Evolutionary conservation across 2,113 vertebrate species (phyloP).

Genomic region (Silurus asotus): DNA sequence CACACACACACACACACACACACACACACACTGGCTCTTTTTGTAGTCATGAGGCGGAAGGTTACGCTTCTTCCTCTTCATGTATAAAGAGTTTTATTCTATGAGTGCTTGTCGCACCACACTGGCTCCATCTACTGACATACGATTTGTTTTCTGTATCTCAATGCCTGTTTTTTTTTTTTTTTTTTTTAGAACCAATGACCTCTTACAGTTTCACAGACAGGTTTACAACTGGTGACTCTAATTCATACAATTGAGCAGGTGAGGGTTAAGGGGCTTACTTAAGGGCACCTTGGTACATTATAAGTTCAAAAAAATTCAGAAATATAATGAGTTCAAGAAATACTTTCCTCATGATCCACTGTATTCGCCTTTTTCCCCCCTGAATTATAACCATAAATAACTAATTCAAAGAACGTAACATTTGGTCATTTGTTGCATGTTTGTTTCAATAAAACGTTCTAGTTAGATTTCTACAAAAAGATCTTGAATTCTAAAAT

Average conservation of each 20-base stretch:
- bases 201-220: background rate
- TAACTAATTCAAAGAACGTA: no score
- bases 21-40: background rate
- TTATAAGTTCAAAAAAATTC: background rate
- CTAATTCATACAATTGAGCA: no score
- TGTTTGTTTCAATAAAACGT: background rate
- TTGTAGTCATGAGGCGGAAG: no score
- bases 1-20: no score
- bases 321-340: background rate
- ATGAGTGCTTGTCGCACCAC: background rate
- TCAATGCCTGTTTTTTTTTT: background rate
- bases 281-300: no score
- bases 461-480: background rate
- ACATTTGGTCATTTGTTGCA: background rate
- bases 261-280: no score
- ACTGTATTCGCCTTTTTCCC: no score
- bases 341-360: background rate
- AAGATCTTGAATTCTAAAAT: background rate
- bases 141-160: background rate
- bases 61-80: no score
- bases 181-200: background rate
- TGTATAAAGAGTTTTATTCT: background rate
- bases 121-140: slow-evolving; percentile 41
- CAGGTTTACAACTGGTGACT: no score
- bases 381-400: no score